Evolutionary conservation across 2,888 invertebrate species (phyloP).

Genomic region (Oligia latruncula): DNA sequence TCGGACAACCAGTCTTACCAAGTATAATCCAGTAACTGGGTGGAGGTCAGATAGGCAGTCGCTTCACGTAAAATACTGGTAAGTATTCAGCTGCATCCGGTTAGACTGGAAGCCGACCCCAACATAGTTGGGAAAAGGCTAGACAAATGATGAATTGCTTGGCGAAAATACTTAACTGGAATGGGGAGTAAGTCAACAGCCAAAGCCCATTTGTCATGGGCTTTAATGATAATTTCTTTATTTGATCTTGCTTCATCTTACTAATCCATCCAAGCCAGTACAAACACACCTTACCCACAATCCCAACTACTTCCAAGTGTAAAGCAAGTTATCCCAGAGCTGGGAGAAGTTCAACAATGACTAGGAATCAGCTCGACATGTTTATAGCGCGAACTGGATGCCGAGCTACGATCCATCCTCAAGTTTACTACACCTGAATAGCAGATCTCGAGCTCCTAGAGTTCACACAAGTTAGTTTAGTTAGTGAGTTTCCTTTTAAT

Average conservation of each 20-base stretch:
- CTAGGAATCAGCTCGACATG: conserved; percentile 51
- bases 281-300: conserved; percentile 8
- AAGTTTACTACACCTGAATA: conserved; percentile 54
- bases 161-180: background rate
- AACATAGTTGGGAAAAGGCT: too few relatives aligned
- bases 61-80: too few relatives aligned
- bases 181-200: background rate
- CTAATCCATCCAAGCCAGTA: conserved; percentile 6
- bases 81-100: too few relatives aligned
- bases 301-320: conserved; percentile 15
- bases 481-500: conserved; percentile 34
- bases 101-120: too few relatives aligned
- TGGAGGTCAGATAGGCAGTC: too few relatives aligned
- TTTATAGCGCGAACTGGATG: conserved; percentile 51
- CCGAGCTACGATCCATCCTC: conserved; percentile 44
- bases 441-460: conserved; percentile 7
- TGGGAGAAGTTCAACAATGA: conserved; percentile 47
- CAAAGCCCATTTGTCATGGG: too few relatives aligned
- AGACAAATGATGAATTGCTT: background rate
- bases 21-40: too few relatives aligned
- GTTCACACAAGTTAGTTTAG: conserved; percentile 8
- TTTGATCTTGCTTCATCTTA: background rate
- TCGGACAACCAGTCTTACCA: too few relatives aligned
- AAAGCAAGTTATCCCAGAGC: conserved; percentile 26
- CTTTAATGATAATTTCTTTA: too few relatives aligned